phyloP scores from a whole-genome alignment of 2,888 invertebrate species.

The Gastracanthus pulcherrimus region DNA sequence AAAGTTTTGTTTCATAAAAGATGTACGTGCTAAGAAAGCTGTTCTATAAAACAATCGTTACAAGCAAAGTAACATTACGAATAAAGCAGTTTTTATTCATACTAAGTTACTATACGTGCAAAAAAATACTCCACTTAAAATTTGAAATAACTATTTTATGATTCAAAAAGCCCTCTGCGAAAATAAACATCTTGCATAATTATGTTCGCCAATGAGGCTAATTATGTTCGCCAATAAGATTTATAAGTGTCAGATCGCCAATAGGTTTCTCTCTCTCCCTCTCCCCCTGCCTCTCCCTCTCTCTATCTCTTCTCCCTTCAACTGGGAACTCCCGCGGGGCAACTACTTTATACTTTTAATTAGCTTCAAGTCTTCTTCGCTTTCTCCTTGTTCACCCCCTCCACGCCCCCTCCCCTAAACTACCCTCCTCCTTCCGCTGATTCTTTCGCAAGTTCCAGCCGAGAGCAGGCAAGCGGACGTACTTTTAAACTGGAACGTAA shows the following conservation, averaged over 20 bases:
- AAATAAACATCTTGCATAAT: not conserved
- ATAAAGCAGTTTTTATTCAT: too few species aligned
- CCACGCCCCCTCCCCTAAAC: not conserved
- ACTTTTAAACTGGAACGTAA: slow-evolving; percentile 33
- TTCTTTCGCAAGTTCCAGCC: too few species aligned
- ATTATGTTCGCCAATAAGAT: not conserved
- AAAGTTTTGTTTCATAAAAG: too few species aligned
- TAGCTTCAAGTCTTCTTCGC: slow-evolving; percentile 30
- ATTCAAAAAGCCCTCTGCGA: not conserved
- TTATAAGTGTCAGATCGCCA: not conserved
- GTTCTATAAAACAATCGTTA: too few species aligned
- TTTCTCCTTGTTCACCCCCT: slow-evolving; percentile 10
- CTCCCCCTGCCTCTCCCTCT: too few species aligned
- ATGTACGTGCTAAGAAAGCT: too few species aligned
- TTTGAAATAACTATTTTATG: too few species aligned
- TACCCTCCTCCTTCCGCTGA: slow-evolving; percentile 49
- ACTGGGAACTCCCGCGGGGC: not conserved
- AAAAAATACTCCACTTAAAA: too few species aligned
- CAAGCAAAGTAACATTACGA: too few species aligned
- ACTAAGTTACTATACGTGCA: too few species aligned
- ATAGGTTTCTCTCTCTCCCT: not conserved
- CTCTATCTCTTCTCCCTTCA: not conserved
- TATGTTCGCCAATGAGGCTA: too few species aligned
- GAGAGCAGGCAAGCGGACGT: too few species aligned
- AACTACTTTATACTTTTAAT: slow-evolving; percentile 44